phyloP scores from a whole-genome alignment of 2,888 invertebrate genomes.

The Seira musarum region DNA sequence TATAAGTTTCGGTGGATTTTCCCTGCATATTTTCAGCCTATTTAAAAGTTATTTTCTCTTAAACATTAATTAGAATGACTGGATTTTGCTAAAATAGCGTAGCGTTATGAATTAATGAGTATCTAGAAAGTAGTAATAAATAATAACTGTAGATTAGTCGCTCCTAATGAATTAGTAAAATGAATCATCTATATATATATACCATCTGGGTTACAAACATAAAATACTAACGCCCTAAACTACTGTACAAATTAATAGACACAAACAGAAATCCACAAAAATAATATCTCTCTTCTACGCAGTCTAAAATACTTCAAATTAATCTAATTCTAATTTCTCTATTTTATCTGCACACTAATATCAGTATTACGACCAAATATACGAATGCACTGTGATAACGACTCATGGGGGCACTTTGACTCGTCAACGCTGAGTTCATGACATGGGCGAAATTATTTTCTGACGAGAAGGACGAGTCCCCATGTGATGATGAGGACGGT shows the following conservation, averaged over 20 bases:
- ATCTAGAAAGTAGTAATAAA: constrained; percentile 12
- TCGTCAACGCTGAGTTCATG: constrained; percentile 67
- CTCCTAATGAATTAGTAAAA: constrained; percentile 9
- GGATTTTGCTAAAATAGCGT: neutral
- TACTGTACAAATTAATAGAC: constrained; percentile 31
- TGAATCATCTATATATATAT: too few species aligned
- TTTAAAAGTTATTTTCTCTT: neutral
- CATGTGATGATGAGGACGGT: constrained; percentile 14
- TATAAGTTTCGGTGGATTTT: neutral
- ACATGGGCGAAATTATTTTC: constrained; percentile 59
- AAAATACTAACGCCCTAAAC: neutral
- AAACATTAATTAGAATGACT: neutral
- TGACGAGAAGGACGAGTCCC: constrained; percentile 35
- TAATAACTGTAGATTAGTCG: neutral
- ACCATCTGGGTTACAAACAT: neutral
- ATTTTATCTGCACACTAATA: constrained; percentile 53
- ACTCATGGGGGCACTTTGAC: constrained; percentile 64
- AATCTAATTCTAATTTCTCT: neutral
- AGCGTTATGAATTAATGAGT: constrained; percentile 13
- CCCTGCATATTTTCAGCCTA: constrained; percentile 4
- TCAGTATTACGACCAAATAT: constrained; percentile 58
- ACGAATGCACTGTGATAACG: constrained; percentile 66
- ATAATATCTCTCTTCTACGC: neutral
- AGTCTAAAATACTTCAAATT: neutral
- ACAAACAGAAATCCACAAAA: constrained; percentile 18